Base-by-base conservation (phyloP, 2,113 vertebrate species). In the Cryptotis parvus region DNA sequence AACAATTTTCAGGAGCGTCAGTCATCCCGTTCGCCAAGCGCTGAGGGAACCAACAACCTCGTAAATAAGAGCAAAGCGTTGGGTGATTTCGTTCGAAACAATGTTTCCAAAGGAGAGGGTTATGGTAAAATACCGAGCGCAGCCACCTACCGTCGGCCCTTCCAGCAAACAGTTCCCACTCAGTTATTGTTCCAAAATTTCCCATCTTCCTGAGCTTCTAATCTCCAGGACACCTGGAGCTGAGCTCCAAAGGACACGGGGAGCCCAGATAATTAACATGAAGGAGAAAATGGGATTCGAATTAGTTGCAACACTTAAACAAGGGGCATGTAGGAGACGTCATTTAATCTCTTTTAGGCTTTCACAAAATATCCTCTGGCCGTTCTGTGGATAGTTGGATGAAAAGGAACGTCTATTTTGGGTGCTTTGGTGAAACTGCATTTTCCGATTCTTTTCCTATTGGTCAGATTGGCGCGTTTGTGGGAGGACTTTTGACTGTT, bases 221-320 rank as follows among this genome's bases (percentile, higher is more conserved):
- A 92, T 94, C 95, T 92, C 84, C 93, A 37, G 87, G 93, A 96
- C 96, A 97, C 95, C 94, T 72, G 93, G 94, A 96, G 93, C 87
- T 91, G 76, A 84, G 84, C 84, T 85, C 94, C 92, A 80, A 90
- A 86, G 83, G 93, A 95, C 84, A 80, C 55, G 74, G 84, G 90
- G 90, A 95, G 92, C 89, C 92, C 91, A 85, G 91, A 91, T 92
- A 96, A 97, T 97, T 97, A 96, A 94, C 96, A 86, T 74, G 91
- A 91, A 94, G 95, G 92, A 95, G 94, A 94, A 96, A 97, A 97
- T 96, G 87, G 93, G 95, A 96, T 95, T 95, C 94, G 93, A 95
- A 95, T 95, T 87, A 96, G 94, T 94, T 89, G 84, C 87, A 91
- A 94, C 94, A 93, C 78, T 95, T 93, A 78, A 92, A 87, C 81